Evolutionary conservation across 2,888 invertebrate species (phyloP).

Genomic region (Elmis aenea): DNA sequence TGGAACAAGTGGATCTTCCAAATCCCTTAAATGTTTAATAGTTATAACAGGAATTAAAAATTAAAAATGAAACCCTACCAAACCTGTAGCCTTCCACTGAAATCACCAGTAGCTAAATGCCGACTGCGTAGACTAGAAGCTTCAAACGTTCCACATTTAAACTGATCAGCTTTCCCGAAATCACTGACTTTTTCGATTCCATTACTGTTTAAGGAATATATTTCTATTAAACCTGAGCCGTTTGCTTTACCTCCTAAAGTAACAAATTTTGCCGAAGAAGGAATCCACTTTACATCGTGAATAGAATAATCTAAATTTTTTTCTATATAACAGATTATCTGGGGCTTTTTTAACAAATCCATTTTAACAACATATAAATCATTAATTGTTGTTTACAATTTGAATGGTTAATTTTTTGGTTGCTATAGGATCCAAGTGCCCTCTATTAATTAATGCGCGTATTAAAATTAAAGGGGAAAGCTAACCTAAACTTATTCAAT

Average conservation of each 20-base stretch:
- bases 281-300: conserved; percentile 94
- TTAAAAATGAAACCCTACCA: conserved; percentile 53
- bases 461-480: too few relatives aligned
- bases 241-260: conserved; percentile 80
- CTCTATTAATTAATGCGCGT: too few relatives aligned
- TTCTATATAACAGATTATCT: conserved; percentile 84
- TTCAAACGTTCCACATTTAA: conserved; percentile 92
- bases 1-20: conserved; percentile 67
- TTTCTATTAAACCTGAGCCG: conserved; percentile 79
- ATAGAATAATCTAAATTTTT: conserved; percentile 77
- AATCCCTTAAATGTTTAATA: conserved; percentile 57
- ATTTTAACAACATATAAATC: conserved; percentile 30
- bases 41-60: conserved; percentile 7
- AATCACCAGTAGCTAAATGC: conserved; percentile 86
- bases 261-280: conserved; percentile 89
- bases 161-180: conserved; percentile 74
- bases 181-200: conserved; percentile 67
- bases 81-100: conserved; percentile 76
- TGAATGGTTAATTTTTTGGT: neutral
- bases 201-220: conserved; percentile 71
- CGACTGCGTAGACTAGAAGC: conserved; percentile 77
- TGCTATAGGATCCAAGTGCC: too few relatives aligned
- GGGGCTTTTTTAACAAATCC: conserved; percentile 72
- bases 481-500: too few relatives aligned
- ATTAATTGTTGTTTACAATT: neutral